Evolutionary conservation across 2,113 vertebrate genomes (phyloP).

Genomic region (Xiphophorus couchianus): DNA sequence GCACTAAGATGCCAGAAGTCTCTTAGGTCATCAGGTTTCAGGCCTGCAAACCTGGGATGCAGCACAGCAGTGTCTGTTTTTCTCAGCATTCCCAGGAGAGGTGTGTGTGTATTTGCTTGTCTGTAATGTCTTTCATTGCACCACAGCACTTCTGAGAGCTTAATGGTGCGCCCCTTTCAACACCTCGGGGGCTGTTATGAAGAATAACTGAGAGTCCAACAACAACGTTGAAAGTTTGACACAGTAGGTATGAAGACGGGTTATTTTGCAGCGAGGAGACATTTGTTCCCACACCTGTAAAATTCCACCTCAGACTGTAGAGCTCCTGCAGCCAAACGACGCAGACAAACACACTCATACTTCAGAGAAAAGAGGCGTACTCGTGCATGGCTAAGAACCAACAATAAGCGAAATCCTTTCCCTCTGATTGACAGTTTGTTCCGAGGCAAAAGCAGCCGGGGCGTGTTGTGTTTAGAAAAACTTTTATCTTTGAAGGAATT

Average conservation of each 20-base stretch:
- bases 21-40: conserved; percentile 47
- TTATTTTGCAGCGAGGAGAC: conserved; percentile 23
- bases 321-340: conserved; percentile 15
- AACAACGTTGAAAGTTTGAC: conserved; percentile 28
- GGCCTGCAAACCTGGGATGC: conserved; percentile 13
- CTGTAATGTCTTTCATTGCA: conserved; percentile 54
- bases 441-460: neutral
- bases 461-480: conserved; percentile 13
- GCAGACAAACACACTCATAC: conserved; percentile 26
- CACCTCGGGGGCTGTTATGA: conserved; percentile 16
- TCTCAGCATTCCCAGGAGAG: conserved; percentile 60
- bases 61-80: conserved; percentile 1
- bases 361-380: conserved; percentile 31
- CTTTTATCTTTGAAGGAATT: neutral
- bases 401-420: conserved; percentile 7
- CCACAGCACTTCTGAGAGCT: conserved; percentile 18
- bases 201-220: conserved; percentile 33
- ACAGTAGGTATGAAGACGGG: conserved; percentile 23
- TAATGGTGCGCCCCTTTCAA: conserved; percentile 34
- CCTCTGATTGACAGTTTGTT: conserved; percentile 16
- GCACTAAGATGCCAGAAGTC: conserved; percentile 42
- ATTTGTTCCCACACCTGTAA: conserved; percentile 58
- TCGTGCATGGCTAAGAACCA: conserved; percentile 33
- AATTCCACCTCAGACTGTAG: conserved; percentile 47
- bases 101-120: conserved; percentile 45